Base-by-base conservation (phyloP, 2,113 vertebrate species). In the Caranx ignobilis region DNA sequence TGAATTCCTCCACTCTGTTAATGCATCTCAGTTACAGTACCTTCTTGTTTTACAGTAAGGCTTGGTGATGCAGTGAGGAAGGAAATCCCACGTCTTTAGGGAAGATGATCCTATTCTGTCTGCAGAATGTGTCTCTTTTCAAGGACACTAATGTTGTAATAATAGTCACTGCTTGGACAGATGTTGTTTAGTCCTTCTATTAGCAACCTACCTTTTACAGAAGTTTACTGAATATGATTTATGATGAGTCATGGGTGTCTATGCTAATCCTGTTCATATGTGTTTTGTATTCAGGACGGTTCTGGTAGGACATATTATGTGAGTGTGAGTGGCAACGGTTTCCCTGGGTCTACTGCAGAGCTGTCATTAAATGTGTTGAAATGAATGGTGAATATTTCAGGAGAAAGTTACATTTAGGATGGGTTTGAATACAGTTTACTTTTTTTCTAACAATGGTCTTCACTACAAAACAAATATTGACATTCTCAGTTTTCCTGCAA, bases 231-330 rank as follows among this genome's bases (percentile, higher is more conserved):
- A 11, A 43, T 41, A 32, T 34, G 43, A 77, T 47, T 45, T 68
- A 59, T 6, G 6, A 10, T 43, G 15, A 77, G 57, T 69, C 26
- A 50, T 75, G 35, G 41, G 55, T 52, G 37, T 64, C 13, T 65
- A 26, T 26, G 15, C 55, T 78, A 48, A 68, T 77, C 39, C 21
- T 74, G 37, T 76, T 72, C 60, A 68, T 35, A 63, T 72, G 32
- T 18, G 12, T 61, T 47, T 45, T 59, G 35, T 67, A 21, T 71
- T 37, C 15, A 18, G 65, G 47, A 79, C 79, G 52, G 35, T 31
- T 75, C 12, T 71, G 45, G 16, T 61, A 43, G n/a, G 52, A 81
- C 18, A 5, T n/a, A 47, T 1, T 39, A 26, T 26, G 5, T 54
- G 56, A 21, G 31, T 13, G 19, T 19, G 54, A 54, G 18, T 31